Evolutionary conservation across 2,888 invertebrate species (phyloP).

Genomic region (Spodoptera littoralis): DNA sequence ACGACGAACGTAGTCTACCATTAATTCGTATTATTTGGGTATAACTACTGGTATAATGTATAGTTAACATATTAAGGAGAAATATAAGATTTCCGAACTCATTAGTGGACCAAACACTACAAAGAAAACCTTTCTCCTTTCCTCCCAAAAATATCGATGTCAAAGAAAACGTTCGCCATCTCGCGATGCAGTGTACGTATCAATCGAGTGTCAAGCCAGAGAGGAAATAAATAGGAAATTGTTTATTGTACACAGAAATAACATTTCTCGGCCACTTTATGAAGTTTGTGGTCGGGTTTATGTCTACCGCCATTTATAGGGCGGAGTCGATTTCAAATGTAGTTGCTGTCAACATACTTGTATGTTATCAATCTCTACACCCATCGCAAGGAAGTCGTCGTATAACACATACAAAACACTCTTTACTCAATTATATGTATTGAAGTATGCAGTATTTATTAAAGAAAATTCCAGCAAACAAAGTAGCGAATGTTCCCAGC

Average conservation of each 20-base stretch:
- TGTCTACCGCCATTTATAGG: conserved; percentile 16
- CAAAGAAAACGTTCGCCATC: conserved; percentile 18
- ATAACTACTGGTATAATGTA: too few species aligned
- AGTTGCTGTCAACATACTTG: conserved; percentile 2
- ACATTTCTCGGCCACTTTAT: conserved; percentile 46
- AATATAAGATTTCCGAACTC: too few species aligned
- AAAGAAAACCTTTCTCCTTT: too few species aligned
- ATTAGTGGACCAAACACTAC: too few species aligned
- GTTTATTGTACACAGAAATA: conserved; percentile 52
- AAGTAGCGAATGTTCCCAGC: background rate
- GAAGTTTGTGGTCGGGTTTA: conserved; percentile 43
- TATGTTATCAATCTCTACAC: too few species aligned
- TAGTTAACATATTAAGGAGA: too few species aligned
- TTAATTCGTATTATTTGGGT: too few species aligned
- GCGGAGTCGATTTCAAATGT: conserved; percentile 30
- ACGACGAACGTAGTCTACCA: background rate
- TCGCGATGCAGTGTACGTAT: conserved; percentile 19
- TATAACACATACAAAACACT: too few species aligned
- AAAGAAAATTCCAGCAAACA: too few species aligned
- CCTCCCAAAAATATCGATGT: background rate
- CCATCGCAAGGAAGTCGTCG: too few species aligned
- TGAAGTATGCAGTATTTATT: too few species aligned
- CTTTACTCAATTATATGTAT: too few species aligned
- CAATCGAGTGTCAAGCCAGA: conserved; percentile 29
- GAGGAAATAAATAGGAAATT: conserved; percentile 58